These are phyloP conservation scores for Hirtodrosophila duncani DNA, from an alignment of 2,888 invertebrate species.

Conservation along the genomic window DNA sequence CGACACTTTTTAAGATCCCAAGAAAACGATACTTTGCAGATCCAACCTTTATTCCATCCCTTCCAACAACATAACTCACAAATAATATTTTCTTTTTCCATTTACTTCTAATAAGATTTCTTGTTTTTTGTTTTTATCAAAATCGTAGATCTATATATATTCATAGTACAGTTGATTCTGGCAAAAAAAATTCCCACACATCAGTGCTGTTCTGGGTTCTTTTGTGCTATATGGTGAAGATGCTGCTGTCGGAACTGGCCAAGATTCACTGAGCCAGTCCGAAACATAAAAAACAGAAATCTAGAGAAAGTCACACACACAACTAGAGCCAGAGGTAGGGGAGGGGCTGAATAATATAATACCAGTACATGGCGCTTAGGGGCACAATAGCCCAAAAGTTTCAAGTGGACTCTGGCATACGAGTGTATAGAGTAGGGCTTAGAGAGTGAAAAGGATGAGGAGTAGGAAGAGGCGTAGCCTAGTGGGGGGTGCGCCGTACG, in stretches of 20 bases:
- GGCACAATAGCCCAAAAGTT: conserved; percentile 65
- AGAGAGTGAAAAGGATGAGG: neutral
- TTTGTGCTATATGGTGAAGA: conserved; percentile 9
- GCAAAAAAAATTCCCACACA: neutral
- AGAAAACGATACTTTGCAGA: no score
- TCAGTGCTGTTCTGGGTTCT: neutral
- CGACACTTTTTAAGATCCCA: no score
- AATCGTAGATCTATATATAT: no score
- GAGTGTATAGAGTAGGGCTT: conserved; percentile 3
- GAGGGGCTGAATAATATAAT: conserved; percentile 12
- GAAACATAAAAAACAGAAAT: conserved; percentile 33
- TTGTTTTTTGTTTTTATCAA: no score
- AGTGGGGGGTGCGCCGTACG: conserved; percentile 26
- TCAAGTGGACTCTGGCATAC: conserved; percentile 62
- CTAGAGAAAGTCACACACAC: conserved; percentile 36
- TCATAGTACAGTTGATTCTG: no score
- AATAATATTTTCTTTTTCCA: no score
- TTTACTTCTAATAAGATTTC: no score
- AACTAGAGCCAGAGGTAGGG: conserved; percentile 22
- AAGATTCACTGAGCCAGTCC: conserved; percentile 61
- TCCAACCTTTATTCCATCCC: no score
- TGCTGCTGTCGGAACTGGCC: conserved; percentile 23
- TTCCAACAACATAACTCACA: no score
- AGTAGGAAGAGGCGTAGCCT: neutral
- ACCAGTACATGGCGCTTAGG: conserved; percentile 39